phyloP scores from a whole-genome alignment of 2,113 vertebrate species.

The Condylura cristata region DNA sequence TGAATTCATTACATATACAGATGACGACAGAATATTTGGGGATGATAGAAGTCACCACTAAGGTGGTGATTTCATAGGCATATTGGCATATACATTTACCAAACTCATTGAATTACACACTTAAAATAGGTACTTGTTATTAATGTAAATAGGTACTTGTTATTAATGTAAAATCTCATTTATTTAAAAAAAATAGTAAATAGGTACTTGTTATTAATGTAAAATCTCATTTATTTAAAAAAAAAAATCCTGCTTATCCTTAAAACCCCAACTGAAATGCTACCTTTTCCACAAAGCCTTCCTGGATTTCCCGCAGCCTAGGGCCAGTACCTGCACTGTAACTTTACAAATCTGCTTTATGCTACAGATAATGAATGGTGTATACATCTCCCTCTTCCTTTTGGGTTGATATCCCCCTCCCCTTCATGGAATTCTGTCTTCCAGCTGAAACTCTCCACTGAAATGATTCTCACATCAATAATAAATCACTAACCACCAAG shows the following conservation, averaged over 20 bases:
- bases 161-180: too few relatives aligned
- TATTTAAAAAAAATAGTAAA: too few relatives aligned
- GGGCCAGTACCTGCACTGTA: not conserved
- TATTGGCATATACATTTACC: not conserved
- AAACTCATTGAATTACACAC: not conserved
- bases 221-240: too few relatives aligned
- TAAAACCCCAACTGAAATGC: not conserved
- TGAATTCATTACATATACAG: too few relatives aligned
- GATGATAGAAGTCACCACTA: not conserved
- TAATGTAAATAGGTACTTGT: too few relatives aligned
- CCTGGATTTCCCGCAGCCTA: not conserved
- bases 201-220: too few relatives aligned
- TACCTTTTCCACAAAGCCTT: not conserved
- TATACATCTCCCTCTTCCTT: not conserved
- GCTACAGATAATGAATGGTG: not conserved
- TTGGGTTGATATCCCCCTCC: not conserved
- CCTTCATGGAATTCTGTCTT: not conserved
- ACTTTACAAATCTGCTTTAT: not conserved
- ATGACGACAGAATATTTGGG: too few relatives aligned
- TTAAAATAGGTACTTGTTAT: too few relatives aligned
- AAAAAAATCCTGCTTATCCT: not conserved
- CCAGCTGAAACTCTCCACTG: not conserved
- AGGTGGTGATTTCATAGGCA: not conserved
- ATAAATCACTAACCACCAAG: not conserved
- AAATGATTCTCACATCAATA: not conserved